Evolutionary conservation across 2,113 vertebrate species (phyloP).

Genomic region (Sturnus vulgaris): DNA sequence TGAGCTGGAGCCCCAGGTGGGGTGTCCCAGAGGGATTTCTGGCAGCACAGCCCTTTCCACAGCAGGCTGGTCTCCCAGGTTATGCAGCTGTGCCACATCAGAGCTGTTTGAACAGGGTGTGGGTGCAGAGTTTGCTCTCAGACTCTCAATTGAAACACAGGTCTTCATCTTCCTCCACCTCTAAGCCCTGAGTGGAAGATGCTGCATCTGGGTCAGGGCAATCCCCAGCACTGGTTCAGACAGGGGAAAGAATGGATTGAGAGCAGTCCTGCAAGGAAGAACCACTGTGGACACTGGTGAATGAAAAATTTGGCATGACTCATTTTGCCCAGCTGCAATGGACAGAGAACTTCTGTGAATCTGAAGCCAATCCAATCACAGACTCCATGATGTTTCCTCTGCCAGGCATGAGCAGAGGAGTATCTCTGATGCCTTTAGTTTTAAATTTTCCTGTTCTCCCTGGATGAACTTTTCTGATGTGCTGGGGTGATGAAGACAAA

Average conservation of each 20-base stretch:
- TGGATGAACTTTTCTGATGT: too few species aligned
- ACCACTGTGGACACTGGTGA: too few species aligned
- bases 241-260: too few species aligned
- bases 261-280: neutral
- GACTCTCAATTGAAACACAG: neutral
- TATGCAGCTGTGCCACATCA: neutral
- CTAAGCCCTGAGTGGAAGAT: neutral
- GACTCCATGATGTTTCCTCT: neutral
- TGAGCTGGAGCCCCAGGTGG: neutral
- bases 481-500: too few species aligned
- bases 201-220: neutral
- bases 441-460: too few species aligned
- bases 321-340: neutral
- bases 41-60: neutral
- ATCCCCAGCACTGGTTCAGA: rapidly evolving
- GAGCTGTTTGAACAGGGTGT: neutral
- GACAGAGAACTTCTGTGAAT: neutral
- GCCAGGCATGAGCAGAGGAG: neutral
- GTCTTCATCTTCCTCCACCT: neutral
- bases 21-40: neutral
- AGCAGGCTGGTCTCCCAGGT: neutral
- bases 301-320: neutral
- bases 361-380: rapidly evolving
- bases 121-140: neutral
- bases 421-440: too few species aligned